These are phyloP conservation scores for Antheraea yamamai DNA, from an alignment of 2,888 invertebrate genomes.

Conservation along the genomic window DNA sequence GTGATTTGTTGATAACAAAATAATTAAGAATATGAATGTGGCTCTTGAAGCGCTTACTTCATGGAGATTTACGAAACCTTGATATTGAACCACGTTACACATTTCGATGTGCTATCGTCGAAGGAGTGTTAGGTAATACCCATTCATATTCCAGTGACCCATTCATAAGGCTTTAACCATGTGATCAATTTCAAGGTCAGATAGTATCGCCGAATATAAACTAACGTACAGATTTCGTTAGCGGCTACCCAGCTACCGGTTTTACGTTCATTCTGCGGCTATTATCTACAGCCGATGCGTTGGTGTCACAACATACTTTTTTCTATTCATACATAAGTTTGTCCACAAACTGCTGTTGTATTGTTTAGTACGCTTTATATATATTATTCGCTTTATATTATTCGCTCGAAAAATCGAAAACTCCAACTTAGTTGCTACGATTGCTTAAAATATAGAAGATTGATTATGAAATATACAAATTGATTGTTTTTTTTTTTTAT, in stretches of 20 bases:
- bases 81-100: slow-evolving; percentile 35
- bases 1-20: neutral
- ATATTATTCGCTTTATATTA: too few species aligned
- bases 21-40: neutral
- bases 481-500: too few species aligned
- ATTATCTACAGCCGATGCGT: slow-evolving; percentile 57
- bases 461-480: too few species aligned
- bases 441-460: too few species aligned
- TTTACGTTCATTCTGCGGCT: slow-evolving; percentile 58
- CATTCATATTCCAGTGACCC: slow-evolving; percentile 61
- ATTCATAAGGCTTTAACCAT: slow-evolving; percentile 57
- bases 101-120: slow-evolving; percentile 46
- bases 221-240: slow-evolving; percentile 47
- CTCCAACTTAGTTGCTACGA: too few species aligned
- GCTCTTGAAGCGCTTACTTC: neutral
- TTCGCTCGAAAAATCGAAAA: too few species aligned
- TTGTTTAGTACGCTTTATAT: neutral
- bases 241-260: slow-evolving; percentile 66
- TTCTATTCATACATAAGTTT: slow-evolving; percentile 26
- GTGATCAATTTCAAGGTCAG: slow-evolving; percentile 58
- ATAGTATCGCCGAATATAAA: slow-evolving; percentile 49
- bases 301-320: slow-evolving; percentile 62
- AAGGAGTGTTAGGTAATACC: slow-evolving; percentile 40
- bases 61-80: slow-evolving; percentile 1
- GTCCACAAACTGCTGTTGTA: neutral